Evolutionary conservation across 2,797 vertebrate species (phyloP), one percentile per base, ranked within the genome.

Genomic region (Anabacerthia variegaticeps): DNA sequence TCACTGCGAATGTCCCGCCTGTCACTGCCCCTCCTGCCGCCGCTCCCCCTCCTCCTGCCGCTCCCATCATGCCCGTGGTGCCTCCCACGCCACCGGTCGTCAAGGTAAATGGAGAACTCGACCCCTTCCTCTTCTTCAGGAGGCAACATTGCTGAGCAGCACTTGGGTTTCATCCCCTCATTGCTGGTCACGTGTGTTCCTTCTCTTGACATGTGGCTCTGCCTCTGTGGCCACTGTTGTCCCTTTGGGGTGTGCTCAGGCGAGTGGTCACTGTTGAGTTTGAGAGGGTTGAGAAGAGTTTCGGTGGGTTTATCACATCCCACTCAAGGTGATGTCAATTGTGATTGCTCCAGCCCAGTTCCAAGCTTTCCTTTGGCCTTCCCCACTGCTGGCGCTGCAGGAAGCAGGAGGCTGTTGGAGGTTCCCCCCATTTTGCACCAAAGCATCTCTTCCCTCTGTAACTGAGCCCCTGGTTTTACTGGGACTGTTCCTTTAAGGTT

Each of bases 51-150:
- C 97, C 97, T 9, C 98, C 98, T 9, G 97, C 92, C 37, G 92
- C 97, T 22, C 97, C 98, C 14, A 71, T 99, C 96, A 98, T 98
- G 95, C 98, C 98, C 0, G 97, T 99, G 82, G 97, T 98, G 96
- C 98, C 99, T 30, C 99, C 99, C 39, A 99, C 99, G 7, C 99
- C 99, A 58, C 99, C 99, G 0, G 89, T 98, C 2, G 74, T 98
- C 89, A 99, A 99, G 98, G 99, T 99, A 98, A 98, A 97, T 0
- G 27, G 61, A 23, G 69, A 52, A 22, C 54, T 44, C 2, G 0
- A 19, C 46, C 46, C 79, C 23, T 43, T 65, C 54, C 32, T 49
- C 48, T 34, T 71, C 75, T 37, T 71, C 68, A 11, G 9, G 19
- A 61, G 21, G 39, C 84, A n/a, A 0, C 13, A 6, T 19, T 46